A percentile compares a stretch with the other conserved stretches of the same genome.
Evolutionary conservation across 2,797 vertebrate genomes (phyloP).

Genomic region (Thripadectes ignobilis): DNA sequence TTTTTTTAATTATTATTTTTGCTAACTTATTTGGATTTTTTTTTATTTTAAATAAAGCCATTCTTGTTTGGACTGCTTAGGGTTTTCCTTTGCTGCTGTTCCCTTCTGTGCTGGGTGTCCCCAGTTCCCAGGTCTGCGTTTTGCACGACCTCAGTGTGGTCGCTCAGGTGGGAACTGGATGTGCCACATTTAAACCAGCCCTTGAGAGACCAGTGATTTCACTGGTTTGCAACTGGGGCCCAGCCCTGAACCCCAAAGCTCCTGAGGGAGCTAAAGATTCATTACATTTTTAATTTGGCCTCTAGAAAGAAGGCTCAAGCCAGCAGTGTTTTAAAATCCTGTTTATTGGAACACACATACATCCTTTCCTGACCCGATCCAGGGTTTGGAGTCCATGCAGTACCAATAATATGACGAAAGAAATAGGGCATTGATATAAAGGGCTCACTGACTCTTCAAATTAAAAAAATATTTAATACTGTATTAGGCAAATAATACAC

Average conservation of each 20-base stretch:
- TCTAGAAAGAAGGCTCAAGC: constrained; percentile 51
- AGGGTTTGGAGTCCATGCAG: constrained; percentile 73
- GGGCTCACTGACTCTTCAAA: constrained; percentile 71
- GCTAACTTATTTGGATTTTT: constrained; percentile 94
- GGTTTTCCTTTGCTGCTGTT: neutral
- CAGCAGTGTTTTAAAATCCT: constrained; percentile 72
- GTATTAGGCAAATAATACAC: constrained; percentile 64
- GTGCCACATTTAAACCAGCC: neutral
- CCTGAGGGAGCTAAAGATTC: neutral
- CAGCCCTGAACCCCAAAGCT: neutral
- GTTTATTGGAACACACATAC: constrained; percentile 78
- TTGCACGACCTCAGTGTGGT: neutral
- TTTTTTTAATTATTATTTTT: constrained; percentile 86
- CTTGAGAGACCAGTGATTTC: neutral
- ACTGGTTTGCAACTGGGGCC: neutral
- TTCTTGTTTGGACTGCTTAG: constrained; percentile 10
- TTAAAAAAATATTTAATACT: constrained; percentile 70
- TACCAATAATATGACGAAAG: constrained; percentile 67
- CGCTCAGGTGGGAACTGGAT: neutral
- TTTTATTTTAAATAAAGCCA: constrained; percentile 84
- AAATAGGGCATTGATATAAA: constrained; percentile 62
- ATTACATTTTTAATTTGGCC: neutral
- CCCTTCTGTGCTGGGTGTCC: fast-evolving
- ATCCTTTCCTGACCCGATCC: constrained; percentile 65
- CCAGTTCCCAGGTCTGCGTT: neutral